These are phyloP conservation scores for Furnarius figulus DNA, from an alignment of 2,113 vertebrate species.

Conservation along the genomic window DNA sequence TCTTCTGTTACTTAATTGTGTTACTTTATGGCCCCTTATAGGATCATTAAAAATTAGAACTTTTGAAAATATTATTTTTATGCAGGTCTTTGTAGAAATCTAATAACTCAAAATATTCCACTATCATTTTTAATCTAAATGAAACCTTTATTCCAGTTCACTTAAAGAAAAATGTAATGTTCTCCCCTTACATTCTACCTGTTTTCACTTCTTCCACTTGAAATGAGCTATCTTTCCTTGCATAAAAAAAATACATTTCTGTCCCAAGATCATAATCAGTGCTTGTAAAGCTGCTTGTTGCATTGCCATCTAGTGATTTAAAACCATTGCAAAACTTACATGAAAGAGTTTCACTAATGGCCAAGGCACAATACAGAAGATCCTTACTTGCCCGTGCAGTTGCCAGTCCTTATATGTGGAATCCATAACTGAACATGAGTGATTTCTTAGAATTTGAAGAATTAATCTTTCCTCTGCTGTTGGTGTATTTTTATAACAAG, in stretches of 20 bases:
- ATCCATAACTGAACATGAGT: neutral
- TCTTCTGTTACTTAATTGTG: neutral
- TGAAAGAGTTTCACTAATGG: neutral
- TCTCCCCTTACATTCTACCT: neutral
- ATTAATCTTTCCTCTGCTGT: neutral
- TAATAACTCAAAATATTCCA: neutral
- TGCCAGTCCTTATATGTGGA: neutral
- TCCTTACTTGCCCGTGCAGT: neutral
- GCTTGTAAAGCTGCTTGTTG: neutral
- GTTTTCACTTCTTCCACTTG: neutral
- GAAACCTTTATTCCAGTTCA: neutral
- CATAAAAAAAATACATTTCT: neutral
- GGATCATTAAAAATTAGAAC: neutral
- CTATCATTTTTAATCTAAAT: neutral
- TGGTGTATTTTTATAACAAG: neutral
- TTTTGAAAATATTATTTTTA: neutral
- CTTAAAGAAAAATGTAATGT: neutral
- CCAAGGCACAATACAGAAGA: neutral
- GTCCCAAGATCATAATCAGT: fast-evolving
- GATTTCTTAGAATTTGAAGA: neutral
- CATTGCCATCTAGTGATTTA: constrained; percentile 22
- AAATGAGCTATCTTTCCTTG: neutral
- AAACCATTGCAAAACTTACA: neutral
- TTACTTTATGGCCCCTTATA: neutral
- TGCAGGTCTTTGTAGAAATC: neutral